phyloP scores from a whole-genome alignment of 2,113 vertebrate genomes.

The Sigmodon hispidus region DNA sequence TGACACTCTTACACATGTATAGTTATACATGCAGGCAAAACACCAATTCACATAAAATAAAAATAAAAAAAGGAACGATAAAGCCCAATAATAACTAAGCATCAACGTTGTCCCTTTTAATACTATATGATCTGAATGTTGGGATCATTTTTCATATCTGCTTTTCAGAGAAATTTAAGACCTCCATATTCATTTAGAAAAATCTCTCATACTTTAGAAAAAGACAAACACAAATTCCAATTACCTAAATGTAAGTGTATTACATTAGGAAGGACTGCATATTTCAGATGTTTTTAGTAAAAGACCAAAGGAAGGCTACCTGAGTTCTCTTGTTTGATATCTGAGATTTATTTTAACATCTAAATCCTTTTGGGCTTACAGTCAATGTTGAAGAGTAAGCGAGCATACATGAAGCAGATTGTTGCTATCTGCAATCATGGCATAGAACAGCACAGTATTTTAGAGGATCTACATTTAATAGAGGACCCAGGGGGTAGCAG shows the following conservation, averaged over 20 bases:
- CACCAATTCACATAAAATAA: no score
- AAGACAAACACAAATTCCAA: neutral
- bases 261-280: neutral
- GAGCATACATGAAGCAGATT: neutral
- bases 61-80: no score
- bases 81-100: neutral
- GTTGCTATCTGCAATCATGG: rapidly evolving
- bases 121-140: neutral
- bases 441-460: rapidly evolving
- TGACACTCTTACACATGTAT: no score
- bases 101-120: neutral
- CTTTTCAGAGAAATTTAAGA: neutral
- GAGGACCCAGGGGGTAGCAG: neutral
- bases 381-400: neutral
- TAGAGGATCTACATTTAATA: neutral
- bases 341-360: neutral
- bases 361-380: neutral
- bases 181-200: slow-evolving; percentile 36
- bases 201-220: neutral
- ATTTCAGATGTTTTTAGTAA: neutral
- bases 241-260: neutral
- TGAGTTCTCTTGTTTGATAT: slow-evolving; percentile 10
- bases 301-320: neutral
- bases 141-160: neutral
- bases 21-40: no score